Base-by-base conservation (phyloP, 2,113 vertebrate species). In the Osmerus mordax region DNA sequence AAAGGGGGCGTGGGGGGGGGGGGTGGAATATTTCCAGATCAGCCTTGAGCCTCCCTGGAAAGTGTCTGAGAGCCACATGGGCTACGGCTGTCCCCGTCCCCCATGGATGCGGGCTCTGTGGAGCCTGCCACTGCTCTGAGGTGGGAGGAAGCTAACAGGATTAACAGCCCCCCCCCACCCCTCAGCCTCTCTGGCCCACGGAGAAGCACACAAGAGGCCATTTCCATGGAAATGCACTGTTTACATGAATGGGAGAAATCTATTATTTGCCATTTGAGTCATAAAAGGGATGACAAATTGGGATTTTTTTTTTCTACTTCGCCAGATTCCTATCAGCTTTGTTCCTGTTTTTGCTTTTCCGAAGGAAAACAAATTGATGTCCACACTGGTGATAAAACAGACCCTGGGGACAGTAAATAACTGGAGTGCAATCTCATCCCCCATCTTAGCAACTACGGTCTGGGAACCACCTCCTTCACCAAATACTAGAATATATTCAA, bases 171-270 rank as follows among this genome's bases (percentile, higher is more conserved):
- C 79, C 72, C 80, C 75, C 79, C 76, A 78, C 77, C 78, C 65
- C 65, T 65, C 71, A 29, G 21, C 73, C 72, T 78, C 72, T 77
- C 71, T 82, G 73, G 72, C 78, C 81, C 68, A 74, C 81, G 74
- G 73, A 75, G 77, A 79, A 78, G 79, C 84, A 78, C 80, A 78
- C 78, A 80, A 79, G 82, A 77, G 87, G 77, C 78, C 75, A 86
- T 92, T 87, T 91, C 81, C 72, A 88, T 89, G 88, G 71, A 89
- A 92, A 91, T 91, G 70, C 80, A 18, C 60, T 85, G 78, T 91
- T 91, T 87, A 86, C 80, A 83, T 79, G 77, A 81, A 84, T 79
- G 69, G 80, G 73, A 73, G 77, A 87, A 84, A 79, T 71, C 69
- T 74, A 75, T 81, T 80, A 85, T 85, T 84, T 85, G 75, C 67